Base-by-base conservation (phyloP, 2,888 invertebrate genomes). In the Amblyjoppa fuscipennis region DNA sequence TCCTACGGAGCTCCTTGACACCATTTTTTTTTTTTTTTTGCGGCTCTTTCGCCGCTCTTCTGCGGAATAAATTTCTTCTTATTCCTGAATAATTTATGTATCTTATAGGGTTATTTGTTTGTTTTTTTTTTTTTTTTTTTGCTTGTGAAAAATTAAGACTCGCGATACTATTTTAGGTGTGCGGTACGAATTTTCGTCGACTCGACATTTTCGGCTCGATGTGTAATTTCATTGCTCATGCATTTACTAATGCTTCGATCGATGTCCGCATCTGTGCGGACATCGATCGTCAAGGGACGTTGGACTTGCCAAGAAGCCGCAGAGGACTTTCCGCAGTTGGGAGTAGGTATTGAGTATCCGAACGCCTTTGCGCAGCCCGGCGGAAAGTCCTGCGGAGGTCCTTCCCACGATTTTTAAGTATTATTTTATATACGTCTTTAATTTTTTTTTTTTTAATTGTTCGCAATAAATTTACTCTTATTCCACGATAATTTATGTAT, bases 281-380 rank as follows among this genome's bases (percentile, higher is more conserved):
- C 25, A 56, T 16, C 51, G 20, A 16, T 16, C 34, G 28, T n/a
- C 2, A 31, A 6, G 66, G 31, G 73, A 38, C 13, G n/a, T 53
- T 73, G 51, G 20, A 80, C 61, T 49, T 45, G 53, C 61, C 76
- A 66, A 81, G 41, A 70, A 41, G 53, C 75, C 70, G 41, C 53
- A 81, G 76, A 81, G 75, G 70, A 81, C 81, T 81, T 69, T 51
- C 41, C 25, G 1, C 9, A 38, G 81, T 74, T 45, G 45, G n/a
- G 69, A 5, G 75, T 61, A 75, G 70, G 70, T 81, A 69, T 61
- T 41, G 69, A 69, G 25, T 61, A 61, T 59, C 69, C 25, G 20
- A 20, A 20, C 20, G 20, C 20, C 20, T 20, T 20, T 20, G 20
- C 20, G 20, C 20, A 49, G 69, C 28, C 66, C 6, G 34, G 6